Base-by-base conservation (phyloP, 2,797 vertebrate species). In the Xyrichtys novacula region DNA sequence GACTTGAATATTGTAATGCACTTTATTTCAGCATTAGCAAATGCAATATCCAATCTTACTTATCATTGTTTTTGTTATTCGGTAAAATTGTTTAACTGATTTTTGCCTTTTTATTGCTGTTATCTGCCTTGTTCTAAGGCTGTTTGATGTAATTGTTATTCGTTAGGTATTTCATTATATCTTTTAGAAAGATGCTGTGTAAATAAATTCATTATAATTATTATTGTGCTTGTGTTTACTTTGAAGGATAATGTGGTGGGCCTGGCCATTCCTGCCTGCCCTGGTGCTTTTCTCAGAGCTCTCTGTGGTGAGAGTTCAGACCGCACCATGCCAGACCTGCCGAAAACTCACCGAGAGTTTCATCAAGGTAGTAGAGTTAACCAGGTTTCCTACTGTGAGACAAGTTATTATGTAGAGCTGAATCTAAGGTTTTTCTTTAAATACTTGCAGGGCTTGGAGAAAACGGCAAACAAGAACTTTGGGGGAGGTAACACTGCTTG, bases 401-500 rank as follows among this genome's bases (percentile, higher is more conserved):
- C 7, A n/a, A 16, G 2, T 23, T 47, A 36, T 29, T n/a, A 1
- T 3, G n/a, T 26, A 17, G 44, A 19, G 4, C 7, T 2, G 19
- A 19, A 12, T 20, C 4, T 15, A 53, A 26, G 64, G n/a, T 23
- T 44, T 9, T 10, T 0, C 15, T 8, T 0, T 16, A 0, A 23
- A 4, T 75, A 38, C 72, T 46, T 76, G 28, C 20, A 99, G 98
- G 97, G 98, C 40, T 93, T 99, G 85, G 96, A 98, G 84, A 94
- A 87, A 81, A 98, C 97, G 0, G 93, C 95, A 56, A 95, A 95
- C 77, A 97, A 97, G 80, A 97, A 98, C 78, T 99, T 99, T 49
- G 97, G 97, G 1, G 98, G 97, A 49, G 98, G 98, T 26, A 99
- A 99, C 89, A 98, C 97, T 0, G 98, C 97, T 17, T 99, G 98